Evolutionary conservation across 2,113 vertebrate genomes (phyloP), one percentile per base, ranked within the genome.

Genomic region (Axis porcinus): DNA sequence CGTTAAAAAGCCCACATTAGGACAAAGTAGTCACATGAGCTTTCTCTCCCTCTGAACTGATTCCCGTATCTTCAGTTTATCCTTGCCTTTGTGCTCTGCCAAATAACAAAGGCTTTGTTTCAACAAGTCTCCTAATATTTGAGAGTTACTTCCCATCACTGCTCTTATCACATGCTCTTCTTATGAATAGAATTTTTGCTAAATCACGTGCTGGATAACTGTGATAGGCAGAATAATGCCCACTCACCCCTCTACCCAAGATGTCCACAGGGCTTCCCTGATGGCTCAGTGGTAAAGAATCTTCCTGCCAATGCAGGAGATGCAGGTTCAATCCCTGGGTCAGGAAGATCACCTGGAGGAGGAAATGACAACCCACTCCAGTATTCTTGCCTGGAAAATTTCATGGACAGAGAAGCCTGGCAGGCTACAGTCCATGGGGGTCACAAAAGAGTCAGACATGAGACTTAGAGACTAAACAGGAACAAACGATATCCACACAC

Each of bases 101-200:
- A 98, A 87, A 97, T 97, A 97, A 83, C 86, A 92, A 97, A 91
- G 85, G 74, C 95, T 98, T 79, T 94, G 98, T 98, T 96, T 91
- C 97, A 97, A 96, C 97, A 98, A 86, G 97, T 83, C 96, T 60
- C 85, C 19, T 43, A 52, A 78, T 1, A 55, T 95, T 93, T 36
- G 25, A 60, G 97, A 98, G 90, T 82, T 55, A 27, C 43, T 95
- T 83, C 60, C 19, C 78, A 62, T 52, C 16, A 3, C 78, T 54
- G 17, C 47, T 81, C 60, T 57, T 55, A 94, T 43, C 62, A 81
- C 52, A 76, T 12, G 17, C 87, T 89, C 98, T 79, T 97, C 50
- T 91, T 83, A 89, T 6, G 30, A 74, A 28, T 16, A 62, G 40
- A 91, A 57, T 85, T 92, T 90, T 76, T 91, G 50, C 67, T 23